Evolutionary conservation across 2,888 invertebrate species (phyloP), one percentile per base, ranked within the genome.

Genomic region (Dioctria linearis): DNA sequence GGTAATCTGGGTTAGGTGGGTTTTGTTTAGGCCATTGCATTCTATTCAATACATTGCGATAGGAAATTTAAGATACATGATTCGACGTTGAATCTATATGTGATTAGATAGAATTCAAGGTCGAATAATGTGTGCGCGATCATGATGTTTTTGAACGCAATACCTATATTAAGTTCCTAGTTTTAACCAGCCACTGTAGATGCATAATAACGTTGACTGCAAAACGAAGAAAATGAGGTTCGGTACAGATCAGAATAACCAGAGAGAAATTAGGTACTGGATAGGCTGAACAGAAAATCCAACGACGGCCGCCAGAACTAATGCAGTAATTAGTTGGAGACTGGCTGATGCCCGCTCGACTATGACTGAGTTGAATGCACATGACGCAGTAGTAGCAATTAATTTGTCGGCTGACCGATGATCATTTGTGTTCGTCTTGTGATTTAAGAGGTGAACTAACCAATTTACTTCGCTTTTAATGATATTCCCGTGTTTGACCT

Each of bases 381-480:
- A 54, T 42, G 3, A 46, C 25, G 61, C 66, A 13, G 66, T 37
- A 66, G 66, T 51, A 57, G 40, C 59, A 75, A 75, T 75, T 75
- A 75, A 75, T 75, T 43, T 59, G 59, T 43, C 59, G 9, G 42
- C 42, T 43, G 66, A 43, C 59, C 13, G 73, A 40, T 59, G 57
- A 66, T 43, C 57, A 42, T 13, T 39, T 11, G 13, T 42, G 59
- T 49, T 4, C 57, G 43, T 42, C 43, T 37, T 25, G 8, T 13
- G 59, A 75, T 59, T 75, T 43, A 40, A 59, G 43, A 75, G 73
- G 73, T 75, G 73, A 75, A 54, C 59, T 49, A 59, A 42, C 3
- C 73, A 42, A 75, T 75, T 75, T 43, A 59, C 59, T 59, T 42
- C 57, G 59, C 42, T 40, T 75, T 69, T 75, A 75, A 75, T 75